Percentiles rank a stretch among this genome's conserved stretches.
These are phyloP conservation scores for Holacanthus passer DNA, from an alignment of 2,113 vertebrate species.

Conservation along the genomic window DNA sequence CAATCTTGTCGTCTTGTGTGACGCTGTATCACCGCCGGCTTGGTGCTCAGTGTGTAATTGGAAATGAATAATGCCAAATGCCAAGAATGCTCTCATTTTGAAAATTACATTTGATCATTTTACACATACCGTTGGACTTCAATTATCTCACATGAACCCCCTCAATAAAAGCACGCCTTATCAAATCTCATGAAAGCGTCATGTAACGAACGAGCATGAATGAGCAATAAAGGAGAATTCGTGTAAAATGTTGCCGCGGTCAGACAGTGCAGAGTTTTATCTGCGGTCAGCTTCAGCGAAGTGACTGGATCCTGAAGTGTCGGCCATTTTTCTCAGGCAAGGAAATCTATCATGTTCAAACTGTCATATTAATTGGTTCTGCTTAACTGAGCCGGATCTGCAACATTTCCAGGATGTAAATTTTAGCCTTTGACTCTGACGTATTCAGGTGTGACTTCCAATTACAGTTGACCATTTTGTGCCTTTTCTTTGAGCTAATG, in stretches of 20 bases:
- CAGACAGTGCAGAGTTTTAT: conserved; percentile 45
- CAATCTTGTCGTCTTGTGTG: conserved; percentile 57
- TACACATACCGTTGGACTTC: neutral
- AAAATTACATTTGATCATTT: neutral
- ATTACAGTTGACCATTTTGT: conserved; percentile 66
- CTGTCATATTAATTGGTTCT: conserved; percentile 85
- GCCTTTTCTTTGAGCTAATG: conserved; percentile 47
- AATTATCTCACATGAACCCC: conserved; percentile 12
- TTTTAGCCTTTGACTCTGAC: conserved; percentile 76
- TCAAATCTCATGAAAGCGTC: neutral
- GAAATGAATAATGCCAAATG: conserved; percentile 5
- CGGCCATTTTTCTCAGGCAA: conserved; percentile 56
- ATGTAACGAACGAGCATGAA: neutral
- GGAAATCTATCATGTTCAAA: conserved; percentile 82
- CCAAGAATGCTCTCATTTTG: neutral
- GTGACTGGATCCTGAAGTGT: conserved; percentile 55
- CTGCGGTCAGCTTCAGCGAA: conserved; percentile 52
- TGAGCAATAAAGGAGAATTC: neutral
- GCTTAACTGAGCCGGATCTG: conserved; percentile 81
- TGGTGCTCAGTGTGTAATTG: neutral
- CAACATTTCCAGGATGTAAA: conserved; percentile 77
- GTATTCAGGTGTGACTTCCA: conserved; percentile 81
- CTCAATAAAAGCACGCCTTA: neutral
- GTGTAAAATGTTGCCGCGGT: conserved; percentile 4
- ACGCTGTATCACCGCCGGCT: neutral